These are phyloP conservation scores for Leptinotarsa peninsularis DNA, from an alignment of 2,888 invertebrate species.

Conservation along the genomic window DNA sequence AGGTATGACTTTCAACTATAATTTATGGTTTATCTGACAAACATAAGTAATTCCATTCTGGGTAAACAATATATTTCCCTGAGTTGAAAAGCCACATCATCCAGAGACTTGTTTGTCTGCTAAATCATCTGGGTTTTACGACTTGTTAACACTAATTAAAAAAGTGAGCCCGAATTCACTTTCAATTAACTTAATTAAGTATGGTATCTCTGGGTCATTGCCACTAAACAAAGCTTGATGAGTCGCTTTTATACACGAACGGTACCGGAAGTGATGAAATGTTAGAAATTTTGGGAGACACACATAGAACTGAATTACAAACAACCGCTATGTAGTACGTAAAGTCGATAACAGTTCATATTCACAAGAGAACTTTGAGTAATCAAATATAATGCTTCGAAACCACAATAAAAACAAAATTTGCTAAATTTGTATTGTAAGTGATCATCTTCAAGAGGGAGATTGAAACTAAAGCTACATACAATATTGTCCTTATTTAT, in stretches of 20 bases:
- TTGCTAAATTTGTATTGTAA: too few relatives aligned
- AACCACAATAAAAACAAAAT: too few relatives aligned
- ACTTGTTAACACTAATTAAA: constrained; percentile 36
- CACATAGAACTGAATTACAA: too few relatives aligned
- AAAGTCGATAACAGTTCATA: too few relatives aligned
- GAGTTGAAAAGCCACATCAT: constrained; percentile 7
- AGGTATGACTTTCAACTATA: neutral
- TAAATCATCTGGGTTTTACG: neutral
- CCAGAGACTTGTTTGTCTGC: constrained; percentile 10
- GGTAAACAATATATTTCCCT: neutral
- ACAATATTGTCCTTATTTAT: too few relatives aligned
- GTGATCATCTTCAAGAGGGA: too few relatives aligned
- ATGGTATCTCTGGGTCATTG: constrained; percentile 31
- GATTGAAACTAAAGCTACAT: too few relatives aligned
- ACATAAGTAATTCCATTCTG: neutral
- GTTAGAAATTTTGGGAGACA: neutral
- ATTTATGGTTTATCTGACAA: neutral
- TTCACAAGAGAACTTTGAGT: too few relatives aligned
- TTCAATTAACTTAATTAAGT: constrained; percentile 40
- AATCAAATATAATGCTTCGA: too few relatives aligned
- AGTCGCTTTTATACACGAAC: neutral
- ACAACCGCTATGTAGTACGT: too few relatives aligned
- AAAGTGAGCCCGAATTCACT: constrained; percentile 30
- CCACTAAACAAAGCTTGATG: constrained; percentile 15
- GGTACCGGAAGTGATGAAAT: constrained; percentile 16